Evolutionary conservation across 2,888 invertebrate species (phyloP), one percentile per base, ranked within the genome.

Genomic region (Andrena marginata): DNA sequence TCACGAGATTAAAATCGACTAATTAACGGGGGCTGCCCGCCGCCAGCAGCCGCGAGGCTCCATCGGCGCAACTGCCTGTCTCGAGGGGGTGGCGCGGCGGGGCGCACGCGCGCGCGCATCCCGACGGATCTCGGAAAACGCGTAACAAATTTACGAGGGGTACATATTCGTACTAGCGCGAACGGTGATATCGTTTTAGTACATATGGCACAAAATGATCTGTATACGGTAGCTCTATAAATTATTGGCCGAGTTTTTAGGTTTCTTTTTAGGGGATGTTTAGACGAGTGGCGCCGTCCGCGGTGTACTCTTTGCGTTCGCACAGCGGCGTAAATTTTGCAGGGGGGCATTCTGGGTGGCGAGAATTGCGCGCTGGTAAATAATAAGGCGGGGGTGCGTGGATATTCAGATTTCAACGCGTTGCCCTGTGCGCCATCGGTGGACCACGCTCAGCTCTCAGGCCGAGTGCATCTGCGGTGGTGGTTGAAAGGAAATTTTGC

Each of bases 111-210:
- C n/a, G n/a, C n/a, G n/a, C n/a, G 31, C 23, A 56, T 51, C 42
- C 71, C 75, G 31, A 72, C 69, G 73, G 83, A 77, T 82, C 83
- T 83, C 82, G 69, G 54, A 48, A 54, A 31, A 69, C 54, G 65
- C 60, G 35, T 64, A 10, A 59, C n/a, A 71, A 65, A 73, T 10
- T 26, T 26, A 35, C 56, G 35, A 48, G 70, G 74, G 79, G 75
- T 84, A 79, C 83, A 79, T 75, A 82, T 78, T 78, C 71, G 79
- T 79, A 82, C 78, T 49, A 63, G 33, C 69, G 60, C 54, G 33
- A 29, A 82, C 71, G 51, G 80, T 79, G 82, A 86, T 84, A 86
- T 85, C 82, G 64, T 82, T 76, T 84, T 85, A 84, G 78, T 83
- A 80, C 78, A 54, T 77, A 83, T 72, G 80, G 85, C 85, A 84